Evolutionary conservation across 2,797 vertebrate genomes (phyloP), one percentile per base, ranked within the genome.

Genomic region (Anguilla marmorata): DNA sequence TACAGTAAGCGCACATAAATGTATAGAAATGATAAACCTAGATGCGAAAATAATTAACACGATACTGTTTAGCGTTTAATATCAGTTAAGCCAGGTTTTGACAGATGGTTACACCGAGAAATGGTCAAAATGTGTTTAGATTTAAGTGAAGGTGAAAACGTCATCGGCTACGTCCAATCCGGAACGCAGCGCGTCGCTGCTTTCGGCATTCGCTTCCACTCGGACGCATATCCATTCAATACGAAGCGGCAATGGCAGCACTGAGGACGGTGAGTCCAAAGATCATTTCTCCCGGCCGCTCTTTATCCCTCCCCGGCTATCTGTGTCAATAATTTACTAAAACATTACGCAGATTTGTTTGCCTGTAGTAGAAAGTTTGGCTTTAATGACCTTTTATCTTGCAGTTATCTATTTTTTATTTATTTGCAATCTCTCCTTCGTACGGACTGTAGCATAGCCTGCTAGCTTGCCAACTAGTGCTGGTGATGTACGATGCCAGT

Each of bases 241-340:
- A 90, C 89, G 85, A 85, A 87, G 90, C 88, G 91, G 93, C 90
- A 89, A 97, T 97, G 96, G 96, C 96, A 92, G 93, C 94, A 1
- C 90, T 96, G 30, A 93, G 95, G 87, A 92, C 93, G 94, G 96
- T 97, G 94, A 96, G 96, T 96, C 88, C 86, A 92, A 58, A 89
- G 91, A 90, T 63, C 72, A 83, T 48, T 66, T 87, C 12, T 2
- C 80, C 86, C 79, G 88, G 83, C 86, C 85, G 87, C 63, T 3
- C 8, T 74, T 80, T 30, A 60, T 87, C 83, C 82, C 58, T 87
- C 24, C 0, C 2, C 2, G 16, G 60, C 45, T 16, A 6, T 88
- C 66, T 1, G 5, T 14, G 93, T 93, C 7, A 94, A 94, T 94
- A 86, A 93, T 94, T 94, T 52, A 94, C 48, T 52, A 93, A 41